Percentiles rank a stretch among this genome's conserved stretches.
These are phyloP conservation scores for Gymnocephalus cernua DNA, from an alignment of 2,113 vertebrate genomes.

Conservation along the genomic window DNA sequence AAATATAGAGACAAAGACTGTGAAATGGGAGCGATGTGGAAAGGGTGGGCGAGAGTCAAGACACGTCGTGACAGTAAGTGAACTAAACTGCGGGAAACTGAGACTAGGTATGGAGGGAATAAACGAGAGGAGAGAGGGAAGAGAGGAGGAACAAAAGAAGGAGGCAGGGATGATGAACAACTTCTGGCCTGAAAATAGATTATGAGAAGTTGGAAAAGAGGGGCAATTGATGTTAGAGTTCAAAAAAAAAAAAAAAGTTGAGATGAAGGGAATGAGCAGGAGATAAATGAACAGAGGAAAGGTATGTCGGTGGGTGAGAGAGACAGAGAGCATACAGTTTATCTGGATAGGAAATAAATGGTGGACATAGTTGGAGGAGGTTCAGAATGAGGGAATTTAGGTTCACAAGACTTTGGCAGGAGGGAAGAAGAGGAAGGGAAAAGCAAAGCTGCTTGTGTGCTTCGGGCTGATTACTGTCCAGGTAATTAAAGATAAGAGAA, in stretches of 20 bases:
- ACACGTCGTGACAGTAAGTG: slow-evolving; percentile 41
- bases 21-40: slow-evolving; percentile 14
- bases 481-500: slow-evolving; percentile 41
- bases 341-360: slow-evolving; percentile 1
- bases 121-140: slow-evolving; percentile 9
- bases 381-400: not conserved
- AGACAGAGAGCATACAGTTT: not conserved
- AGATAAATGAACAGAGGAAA: slow-evolving; percentile 10
- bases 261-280: slow-evolving; percentile 19
- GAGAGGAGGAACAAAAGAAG: not conserved
- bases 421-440: not conserved
- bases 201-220: slow-evolving; percentile 16
- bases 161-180: slow-evolving; percentile 45
- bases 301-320: not conserved
- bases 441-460: not conserved
- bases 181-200: slow-evolving; percentile 58
- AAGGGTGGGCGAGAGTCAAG: not conserved
- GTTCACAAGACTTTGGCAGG: slow-evolving; percentile 17
- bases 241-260: slow-evolving; percentile 5
- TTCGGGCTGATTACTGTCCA: slow-evolving; percentile 30
- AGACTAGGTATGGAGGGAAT: slow-evolving; percentile 8
- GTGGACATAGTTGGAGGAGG: not conserved
- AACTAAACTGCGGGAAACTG: slow-evolving; percentile 28
- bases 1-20: not conserved
- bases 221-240: slow-evolving; percentile 9